Conservation (phyloP, 1,140 invertebrate species). For the Melipona quadrifasciata region DNA sequence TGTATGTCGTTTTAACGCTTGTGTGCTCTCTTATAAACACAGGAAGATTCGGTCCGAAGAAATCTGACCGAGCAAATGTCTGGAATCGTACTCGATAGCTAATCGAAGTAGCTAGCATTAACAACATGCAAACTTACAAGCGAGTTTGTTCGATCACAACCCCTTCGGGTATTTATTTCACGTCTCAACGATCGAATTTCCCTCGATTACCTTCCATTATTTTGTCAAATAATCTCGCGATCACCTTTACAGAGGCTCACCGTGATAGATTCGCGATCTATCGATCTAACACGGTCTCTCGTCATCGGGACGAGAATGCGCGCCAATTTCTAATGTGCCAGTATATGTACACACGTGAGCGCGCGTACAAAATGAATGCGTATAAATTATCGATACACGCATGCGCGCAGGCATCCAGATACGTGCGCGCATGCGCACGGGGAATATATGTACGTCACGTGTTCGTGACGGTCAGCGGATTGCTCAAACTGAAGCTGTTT, state of each 20-base stretch:
- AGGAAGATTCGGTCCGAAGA: background rate
- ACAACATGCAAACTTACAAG: background rate
- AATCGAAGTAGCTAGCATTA: background rate
- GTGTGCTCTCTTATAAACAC: background rate
- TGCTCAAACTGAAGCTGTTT: background rate
- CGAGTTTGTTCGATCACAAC: background rate
- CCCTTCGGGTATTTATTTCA: background rate
- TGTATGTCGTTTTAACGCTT: background rate
- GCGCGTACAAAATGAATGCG: background rate
- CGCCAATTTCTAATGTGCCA: slow-evolving; percentile 68
- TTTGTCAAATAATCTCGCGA: slow-evolving; percentile 2
- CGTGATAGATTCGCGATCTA: slow-evolving; percentile 35
- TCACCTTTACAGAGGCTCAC: slow-evolving; percentile 47
- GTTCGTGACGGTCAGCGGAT: slow-evolving; percentile 3
- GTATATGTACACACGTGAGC: slow-evolving; percentile 50
- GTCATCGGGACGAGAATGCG: slow-evolving; percentile 46
- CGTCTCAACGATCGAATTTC: background rate
- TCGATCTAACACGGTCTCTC: slow-evolving; percentile 46
- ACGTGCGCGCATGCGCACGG: no score
- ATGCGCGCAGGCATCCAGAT: background rate
- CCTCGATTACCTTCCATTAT: slow-evolving; percentile 20
- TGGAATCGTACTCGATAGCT: background rate
- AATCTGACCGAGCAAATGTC: background rate
- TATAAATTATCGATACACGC: background rate
- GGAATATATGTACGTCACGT: background rate